Evolutionary conservation across 1,140 invertebrate genomes (phyloP).

Genomic region (Bombyx mandarina): DNA sequence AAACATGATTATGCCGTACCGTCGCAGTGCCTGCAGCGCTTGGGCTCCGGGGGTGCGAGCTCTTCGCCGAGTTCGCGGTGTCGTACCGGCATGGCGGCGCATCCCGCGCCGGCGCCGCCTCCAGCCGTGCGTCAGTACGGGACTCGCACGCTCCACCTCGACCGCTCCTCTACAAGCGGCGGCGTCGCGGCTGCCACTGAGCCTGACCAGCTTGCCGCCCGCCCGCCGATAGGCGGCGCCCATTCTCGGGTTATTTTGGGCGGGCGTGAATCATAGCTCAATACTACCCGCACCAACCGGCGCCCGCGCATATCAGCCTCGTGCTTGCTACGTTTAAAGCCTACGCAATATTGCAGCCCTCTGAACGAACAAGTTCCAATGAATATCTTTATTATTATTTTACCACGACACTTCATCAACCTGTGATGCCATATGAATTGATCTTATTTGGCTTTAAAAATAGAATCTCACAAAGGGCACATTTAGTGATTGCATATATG

Average conservation of each 20-base stretch:
- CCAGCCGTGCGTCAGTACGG: slow-evolving; percentile 40
- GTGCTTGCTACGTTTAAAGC: slow-evolving; percentile 30
- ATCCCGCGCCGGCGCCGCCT: slow-evolving; percentile 64
- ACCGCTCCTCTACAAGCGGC: slow-evolving; percentile 51
- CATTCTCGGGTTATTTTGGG: slow-evolving; percentile 61
- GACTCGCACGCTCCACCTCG: slow-evolving; percentile 35
- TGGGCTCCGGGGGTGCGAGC: slow-evolving; percentile 66
- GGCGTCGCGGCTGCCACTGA: slow-evolving; percentile 63
- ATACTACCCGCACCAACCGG: slow-evolving; percentile 42
- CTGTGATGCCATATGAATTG: background rate
- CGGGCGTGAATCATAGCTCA: slow-evolving; percentile 56
- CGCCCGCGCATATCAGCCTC: slow-evolving; percentile 57
- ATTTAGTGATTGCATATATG: background rate
- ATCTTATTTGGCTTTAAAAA: background rate
- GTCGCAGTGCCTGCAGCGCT: slow-evolving; percentile 71
- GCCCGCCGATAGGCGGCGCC: slow-evolving; percentile 62
- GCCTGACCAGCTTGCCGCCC: slow-evolving; percentile 38
- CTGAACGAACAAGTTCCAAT: background rate
- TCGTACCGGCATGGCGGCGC: slow-evolving; percentile 69
- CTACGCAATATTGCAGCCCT: slow-evolving; percentile 10
- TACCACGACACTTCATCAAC: too few species aligned
- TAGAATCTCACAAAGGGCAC: background rate
- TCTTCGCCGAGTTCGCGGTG: slow-evolving; percentile 65
- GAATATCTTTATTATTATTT: background rate
- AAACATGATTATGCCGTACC: slow-evolving; percentile 39